phyloP scores from a whole-genome alignment of 92 coral and sea anemone species.

The Nematostella vectensis region DNA sequence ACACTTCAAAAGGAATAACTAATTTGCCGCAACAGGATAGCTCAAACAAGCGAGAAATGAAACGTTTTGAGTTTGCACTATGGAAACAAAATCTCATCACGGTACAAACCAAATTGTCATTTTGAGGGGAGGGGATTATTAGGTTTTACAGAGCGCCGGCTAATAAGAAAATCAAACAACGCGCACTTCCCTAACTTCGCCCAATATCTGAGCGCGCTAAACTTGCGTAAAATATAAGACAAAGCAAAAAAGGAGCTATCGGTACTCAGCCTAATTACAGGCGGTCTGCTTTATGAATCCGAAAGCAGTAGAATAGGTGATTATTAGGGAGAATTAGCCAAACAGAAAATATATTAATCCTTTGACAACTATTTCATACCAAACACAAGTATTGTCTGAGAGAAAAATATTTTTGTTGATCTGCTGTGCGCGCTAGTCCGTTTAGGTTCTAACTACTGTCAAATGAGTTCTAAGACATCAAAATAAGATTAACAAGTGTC shows the following conservation, averaged over 20 bases:
- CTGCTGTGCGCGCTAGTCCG: slow-evolving; percentile 3
- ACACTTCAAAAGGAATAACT: slow-evolving; percentile 74
- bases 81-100: too few relatives aligned
- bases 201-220: too few relatives aligned
- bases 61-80: neutral
- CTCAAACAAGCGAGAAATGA: slow-evolving; percentile 10
- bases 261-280: slow-evolving; percentile 47
- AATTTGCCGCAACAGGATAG: slow-evolving; percentile 44
- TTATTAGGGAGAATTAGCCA: slow-evolving; percentile 79
- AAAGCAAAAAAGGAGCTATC: too few relatives aligned
- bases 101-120: too few relatives aligned
- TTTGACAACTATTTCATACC: slow-evolving; percentile 73
- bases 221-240: too few relatives aligned
- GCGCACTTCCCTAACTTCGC: too few relatives aligned
- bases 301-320: slow-evolving; percentile 58
- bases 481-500: slow-evolving; percentile 34
- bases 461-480: slow-evolving; percentile 38
- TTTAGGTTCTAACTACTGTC: slow-evolving; percentile 18
- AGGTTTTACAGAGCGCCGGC: too few relatives aligned
- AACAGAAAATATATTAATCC: slow-evolving; percentile 84
- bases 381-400: slow-evolving; percentile 58
- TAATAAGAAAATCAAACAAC: too few relatives aligned
- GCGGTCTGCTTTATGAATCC: slow-evolving; percentile 78
- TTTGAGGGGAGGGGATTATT: too few relatives aligned
- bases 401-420: neutral